These are phyloP conservation scores for Petrocephalus zakoni DNA, from an alignment of 2,113 vertebrate genomes.

Conservation along the genomic window DNA sequence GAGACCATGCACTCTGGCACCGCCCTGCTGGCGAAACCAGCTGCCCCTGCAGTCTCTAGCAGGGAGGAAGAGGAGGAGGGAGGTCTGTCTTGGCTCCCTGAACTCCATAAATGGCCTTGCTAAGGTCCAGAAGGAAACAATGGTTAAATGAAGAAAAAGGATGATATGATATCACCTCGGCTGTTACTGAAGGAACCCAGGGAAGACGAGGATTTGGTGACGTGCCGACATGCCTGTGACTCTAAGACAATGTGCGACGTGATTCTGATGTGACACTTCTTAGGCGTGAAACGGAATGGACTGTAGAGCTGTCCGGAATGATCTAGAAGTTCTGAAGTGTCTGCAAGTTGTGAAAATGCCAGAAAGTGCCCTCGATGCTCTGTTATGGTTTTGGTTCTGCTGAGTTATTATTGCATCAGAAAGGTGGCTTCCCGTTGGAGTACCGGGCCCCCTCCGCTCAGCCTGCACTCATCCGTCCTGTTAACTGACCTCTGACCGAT, in stretches of 20 bases:
- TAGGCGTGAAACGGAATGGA: not conserved
- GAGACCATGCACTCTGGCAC: conserved; percentile 70
- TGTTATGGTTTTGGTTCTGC: not conserved
- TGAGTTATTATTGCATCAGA: not conserved
- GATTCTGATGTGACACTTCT: not conserved
- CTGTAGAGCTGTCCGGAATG: not conserved
- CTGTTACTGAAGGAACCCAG: not conserved
- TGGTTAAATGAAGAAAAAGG: not conserved
- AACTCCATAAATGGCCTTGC: not conserved
- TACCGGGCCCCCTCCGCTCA: not conserved
- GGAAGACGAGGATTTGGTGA: not conserved
- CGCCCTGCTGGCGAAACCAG: conserved; percentile 59
- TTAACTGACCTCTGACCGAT: not conserved
- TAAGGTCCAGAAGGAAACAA: not conserved
- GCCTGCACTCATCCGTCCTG: not conserved
- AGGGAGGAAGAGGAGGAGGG: not conserved
- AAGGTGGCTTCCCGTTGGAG: not conserved
- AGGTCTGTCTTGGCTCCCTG: conserved; percentile 2
- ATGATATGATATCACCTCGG: not conserved
- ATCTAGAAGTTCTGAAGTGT: not conserved
- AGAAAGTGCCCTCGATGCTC: not conserved
- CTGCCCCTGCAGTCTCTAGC: conserved; percentile 17
- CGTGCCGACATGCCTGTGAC: not conserved
- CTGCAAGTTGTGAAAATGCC: not conserved
- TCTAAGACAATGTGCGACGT: not conserved